These are phyloP conservation scores for Teleiodes luculella DNA, from an alignment of 2,888 invertebrate genomes.

Conservation along the genomic window DNA sequence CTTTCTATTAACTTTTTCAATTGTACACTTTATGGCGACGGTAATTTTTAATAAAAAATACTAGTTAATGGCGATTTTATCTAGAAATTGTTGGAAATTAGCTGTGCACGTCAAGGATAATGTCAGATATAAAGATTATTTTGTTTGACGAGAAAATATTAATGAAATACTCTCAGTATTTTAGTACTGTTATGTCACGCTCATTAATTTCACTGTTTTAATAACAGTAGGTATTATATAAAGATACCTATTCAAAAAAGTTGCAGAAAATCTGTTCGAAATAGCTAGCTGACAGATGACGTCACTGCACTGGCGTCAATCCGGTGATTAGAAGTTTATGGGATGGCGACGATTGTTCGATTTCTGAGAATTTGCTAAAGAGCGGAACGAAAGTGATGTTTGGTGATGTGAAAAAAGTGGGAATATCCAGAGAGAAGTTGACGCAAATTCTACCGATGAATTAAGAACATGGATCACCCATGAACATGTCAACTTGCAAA, in stretches of 20 bases:
- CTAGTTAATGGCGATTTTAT: neutral
- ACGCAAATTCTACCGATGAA: too few relatives aligned
- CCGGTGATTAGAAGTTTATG: neutral
- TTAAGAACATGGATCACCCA: too few relatives aligned
- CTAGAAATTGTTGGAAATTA: neutral
- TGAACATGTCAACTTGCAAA: too few relatives aligned
- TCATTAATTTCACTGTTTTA: neutral
- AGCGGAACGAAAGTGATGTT: neutral
- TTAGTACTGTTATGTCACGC: neutral
- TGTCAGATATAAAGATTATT: neutral
- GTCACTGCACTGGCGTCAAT: too few relatives aligned
- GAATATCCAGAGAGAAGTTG: neutral
- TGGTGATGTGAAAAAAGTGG: neutral
- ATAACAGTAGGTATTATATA: too few relatives aligned
- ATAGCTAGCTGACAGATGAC: neutral
- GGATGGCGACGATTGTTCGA: neutral
- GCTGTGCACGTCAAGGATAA: neutral
- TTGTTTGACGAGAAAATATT: neutral
- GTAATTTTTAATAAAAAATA: neutral
- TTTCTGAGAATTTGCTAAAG: neutral
- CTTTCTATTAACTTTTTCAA: slow-evolving; percentile 12
- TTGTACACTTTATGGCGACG: slow-evolving; percentile 8
- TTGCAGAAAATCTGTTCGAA: too few relatives aligned
- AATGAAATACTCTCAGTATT: neutral
- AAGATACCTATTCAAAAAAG: too few relatives aligned